Evolutionary conservation across 2,113 vertebrate species (phyloP).

Genomic region (Grallaria varia): DNA sequence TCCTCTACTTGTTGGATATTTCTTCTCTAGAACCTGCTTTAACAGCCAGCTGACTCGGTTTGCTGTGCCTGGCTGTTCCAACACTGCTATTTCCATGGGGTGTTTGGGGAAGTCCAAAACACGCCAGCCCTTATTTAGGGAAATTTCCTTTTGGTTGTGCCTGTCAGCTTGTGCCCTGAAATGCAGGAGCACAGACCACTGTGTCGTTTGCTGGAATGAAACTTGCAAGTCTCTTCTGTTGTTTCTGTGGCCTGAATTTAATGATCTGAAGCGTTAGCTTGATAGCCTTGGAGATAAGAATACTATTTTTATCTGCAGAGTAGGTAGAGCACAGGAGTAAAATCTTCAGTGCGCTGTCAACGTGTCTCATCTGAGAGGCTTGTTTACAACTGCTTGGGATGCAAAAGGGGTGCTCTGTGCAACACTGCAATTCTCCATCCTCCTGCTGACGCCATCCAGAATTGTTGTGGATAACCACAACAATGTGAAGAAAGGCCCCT

Average conservation of each 20-base stretch:
- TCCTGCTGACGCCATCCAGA: neutral
- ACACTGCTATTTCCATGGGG: neutral
- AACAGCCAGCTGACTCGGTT: neutral
- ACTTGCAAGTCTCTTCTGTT: neutral
- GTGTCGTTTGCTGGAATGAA: neutral
- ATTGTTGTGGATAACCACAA: rapidly evolving
- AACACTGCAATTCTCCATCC: neutral
- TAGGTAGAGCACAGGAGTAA: conserved; percentile 16
- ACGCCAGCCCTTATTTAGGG: too few species aligned
- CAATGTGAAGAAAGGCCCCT: neutral
- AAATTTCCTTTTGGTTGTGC: neutral
- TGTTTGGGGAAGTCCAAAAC: neutral
- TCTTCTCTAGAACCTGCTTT: neutral
- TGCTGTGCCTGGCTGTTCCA: neutral
- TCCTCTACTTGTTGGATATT: neutral
- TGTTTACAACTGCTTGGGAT: neutral
- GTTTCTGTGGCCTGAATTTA: conserved; percentile 3
- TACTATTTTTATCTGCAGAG: neutral
- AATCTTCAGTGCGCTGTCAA: neutral
- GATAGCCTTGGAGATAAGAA: conserved; percentile 18
- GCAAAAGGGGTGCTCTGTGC: neutral
- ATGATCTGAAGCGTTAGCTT: conserved; percentile 1
- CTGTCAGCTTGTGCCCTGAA: neutral
- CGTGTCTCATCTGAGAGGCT: neutral
- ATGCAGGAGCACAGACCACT: neutral